Base-by-base conservation (phyloP, 2,113 vertebrate genomes). In the Larimichthys crocea region DNA sequence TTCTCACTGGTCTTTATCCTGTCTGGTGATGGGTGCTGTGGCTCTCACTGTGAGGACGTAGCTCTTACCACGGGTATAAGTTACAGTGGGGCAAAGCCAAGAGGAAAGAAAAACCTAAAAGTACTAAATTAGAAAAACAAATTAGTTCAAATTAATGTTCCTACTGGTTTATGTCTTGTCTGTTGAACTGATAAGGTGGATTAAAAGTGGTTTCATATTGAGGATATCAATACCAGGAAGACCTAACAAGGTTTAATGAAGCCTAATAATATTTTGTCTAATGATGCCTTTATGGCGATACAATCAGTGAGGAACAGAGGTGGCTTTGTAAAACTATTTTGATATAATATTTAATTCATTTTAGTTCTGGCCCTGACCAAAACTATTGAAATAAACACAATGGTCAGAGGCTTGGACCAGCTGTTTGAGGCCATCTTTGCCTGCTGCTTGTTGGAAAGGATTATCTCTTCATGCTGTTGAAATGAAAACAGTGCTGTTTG, bases 1-100 rank as follows among this genome's bases (percentile, higher is more conserved):
- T 90, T 90, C 90, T 90, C 88, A 71, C 80, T 84, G 88, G 88
- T 91, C 92, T 94, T 94, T 93, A 91, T 93, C 84, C 92, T 82
- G 88, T 88, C 88, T 83, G 84, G 87, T 84, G 89, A 89, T 92
- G 90, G 92, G 90, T 93, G 92, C 93, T 66, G 90, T 74, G 87
- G 91, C 90, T 92, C 89, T 86, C 88, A 92, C 91, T 90, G 90
- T 85, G 83, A 84, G 85, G 74, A 86, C 46, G 71, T 73, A 66
- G 85, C 82, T 88, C 92, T 95, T 94, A 92, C 94, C 94, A 95
- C 94, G 92, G 93, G 93, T 94, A 93, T 95, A 94, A 89, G 83
- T 94, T 94, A 93, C 94, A 93, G 74, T 20, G 59, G 69, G 74
- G 68, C 79, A 76, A 76, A 88, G 86, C 90, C 83, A 75, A 85